These are phyloP conservation scores for Cervus canadensis DNA, from an alignment of 2,113 vertebrate species.

Conservation along the genomic window DNA sequence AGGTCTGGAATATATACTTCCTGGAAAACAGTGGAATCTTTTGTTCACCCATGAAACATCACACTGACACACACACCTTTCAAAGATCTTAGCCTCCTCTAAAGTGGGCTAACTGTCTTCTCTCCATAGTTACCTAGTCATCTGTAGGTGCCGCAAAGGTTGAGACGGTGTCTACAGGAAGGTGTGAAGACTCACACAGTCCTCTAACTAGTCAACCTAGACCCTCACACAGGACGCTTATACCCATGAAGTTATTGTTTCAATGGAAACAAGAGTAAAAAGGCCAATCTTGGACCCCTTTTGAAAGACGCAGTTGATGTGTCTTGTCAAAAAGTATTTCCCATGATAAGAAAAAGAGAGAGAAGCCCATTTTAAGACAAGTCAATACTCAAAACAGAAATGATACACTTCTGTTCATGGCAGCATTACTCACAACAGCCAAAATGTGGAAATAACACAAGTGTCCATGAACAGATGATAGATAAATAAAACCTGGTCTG, in stretches of 20 bases:
- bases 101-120: neutral
- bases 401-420: rapidly evolving
- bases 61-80: neutral
- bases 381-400: neutral
- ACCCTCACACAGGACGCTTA: neutral
- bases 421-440: no score
- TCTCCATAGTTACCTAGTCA: neutral
- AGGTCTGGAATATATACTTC: neutral
- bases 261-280: neutral
- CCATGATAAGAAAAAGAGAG: neutral
- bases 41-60: neutral
- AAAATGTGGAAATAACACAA: neutral
- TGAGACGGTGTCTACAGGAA: neutral
- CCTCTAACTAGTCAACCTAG: neutral
- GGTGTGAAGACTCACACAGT: neutral
- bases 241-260: neutral
- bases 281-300: neutral
- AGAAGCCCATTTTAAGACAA: neutral
- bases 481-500: rapidly evolving
- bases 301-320: neutral
- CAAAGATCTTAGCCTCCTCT: neutral
- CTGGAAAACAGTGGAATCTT: slow-evolving; percentile 49
- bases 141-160: neutral
- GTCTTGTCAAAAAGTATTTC: neutral
- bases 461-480: neutral